Conservation (phyloP, 2,113 vertebrate species). For the Grammomys surdaster region DNA sequence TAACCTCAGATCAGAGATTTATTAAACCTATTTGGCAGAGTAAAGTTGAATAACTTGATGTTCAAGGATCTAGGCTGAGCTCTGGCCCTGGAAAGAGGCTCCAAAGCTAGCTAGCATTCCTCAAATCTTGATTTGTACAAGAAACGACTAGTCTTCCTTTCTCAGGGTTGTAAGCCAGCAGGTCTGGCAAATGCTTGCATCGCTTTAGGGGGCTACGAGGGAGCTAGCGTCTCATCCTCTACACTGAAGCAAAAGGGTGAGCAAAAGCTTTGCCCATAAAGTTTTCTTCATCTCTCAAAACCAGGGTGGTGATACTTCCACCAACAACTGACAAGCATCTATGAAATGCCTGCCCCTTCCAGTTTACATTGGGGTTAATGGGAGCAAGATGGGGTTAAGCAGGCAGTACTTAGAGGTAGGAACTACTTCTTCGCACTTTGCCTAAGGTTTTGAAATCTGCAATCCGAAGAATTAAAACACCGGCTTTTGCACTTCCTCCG, state of each 20-base stretch:
- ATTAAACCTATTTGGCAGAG: slow-evolving; percentile 69
- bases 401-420: not conserved
- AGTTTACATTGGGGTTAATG: not conserved
- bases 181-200: not conserved
- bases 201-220: not conserved
- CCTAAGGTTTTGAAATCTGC: slow-evolving; percentile 11
- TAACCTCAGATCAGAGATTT: slow-evolving; percentile 72
- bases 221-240: not conserved
- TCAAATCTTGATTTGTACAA: slow-evolving; percentile 50
- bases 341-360: not conserved
- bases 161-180: not conserved
- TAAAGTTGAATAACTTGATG: slow-evolving; percentile 61
- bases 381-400: not conserved
- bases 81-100: slow-evolving; percentile 32
- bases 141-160: slow-evolving; percentile 58
- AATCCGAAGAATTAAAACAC: not conserved
- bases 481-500: not conserved
- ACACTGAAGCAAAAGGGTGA: not conserved
- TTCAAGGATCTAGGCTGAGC: slow-evolving; percentile 50
- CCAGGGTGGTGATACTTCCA: not conserved
- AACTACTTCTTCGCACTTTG: slow-evolving; percentile 49
- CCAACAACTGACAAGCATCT: not conserved
- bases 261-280: not conserved
- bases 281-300: slow-evolving; percentile 53
- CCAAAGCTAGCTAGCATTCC: slow-evolving; percentile 57